Base-by-base conservation (phyloP, 2,888 invertebrate genomes). In the Mesopsocus fuscifrons region DNA sequence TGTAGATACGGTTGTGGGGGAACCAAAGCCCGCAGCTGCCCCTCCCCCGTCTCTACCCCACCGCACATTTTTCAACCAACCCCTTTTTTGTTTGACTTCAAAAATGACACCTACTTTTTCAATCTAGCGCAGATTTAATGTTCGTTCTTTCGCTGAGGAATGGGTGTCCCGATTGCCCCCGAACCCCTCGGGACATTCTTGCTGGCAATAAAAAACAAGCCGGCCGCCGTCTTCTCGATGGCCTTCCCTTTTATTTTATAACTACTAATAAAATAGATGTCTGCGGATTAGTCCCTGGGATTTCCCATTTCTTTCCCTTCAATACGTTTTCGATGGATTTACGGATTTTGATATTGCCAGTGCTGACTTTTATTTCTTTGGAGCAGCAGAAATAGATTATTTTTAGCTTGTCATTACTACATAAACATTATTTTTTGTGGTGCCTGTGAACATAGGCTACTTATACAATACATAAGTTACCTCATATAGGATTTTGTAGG, bases 11-110 rank as follows among this genome's bases (percentile, higher is more conserved):
- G n/a, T n/a, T n/a, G n/a, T n/a, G n/a, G n/a, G n/a, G n/a, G n/a
- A n/a, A n/a, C n/a, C n/a, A n/a, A n/a, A n/a, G n/a, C n/a, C n/a
- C n/a, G n/a, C n/a, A n/a, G n/a, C n/a, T n/a, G n/a, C n/a, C n/a
- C n/a, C n/a, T n/a, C n/a, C n/a, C n/a, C n/a, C n/a, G n/a, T n/a
- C 26, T 11, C 26, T 26, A 6, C 11, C 26, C 26, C 26, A 9
- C 26, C 26, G 11, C 26, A 6, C 38, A 38, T 38, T 38, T 38
- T 38, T 38, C 38, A 38, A 17, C 17, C 38, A 38, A 38, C 38
- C 38, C 38, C 38, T 38, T 38, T 26, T 38, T 38, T 38, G 38
- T 38, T 38, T 38, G 38, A 38, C 38, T 38, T 38, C 38, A 38
- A 38, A 38, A 38, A 38, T 38, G 38, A 38, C 38, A 38, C 38